These are phyloP conservation scores for Proales similis DNA, from an alignment of 1,140 invertebrate genomes.

Conservation along the genomic window DNA sequence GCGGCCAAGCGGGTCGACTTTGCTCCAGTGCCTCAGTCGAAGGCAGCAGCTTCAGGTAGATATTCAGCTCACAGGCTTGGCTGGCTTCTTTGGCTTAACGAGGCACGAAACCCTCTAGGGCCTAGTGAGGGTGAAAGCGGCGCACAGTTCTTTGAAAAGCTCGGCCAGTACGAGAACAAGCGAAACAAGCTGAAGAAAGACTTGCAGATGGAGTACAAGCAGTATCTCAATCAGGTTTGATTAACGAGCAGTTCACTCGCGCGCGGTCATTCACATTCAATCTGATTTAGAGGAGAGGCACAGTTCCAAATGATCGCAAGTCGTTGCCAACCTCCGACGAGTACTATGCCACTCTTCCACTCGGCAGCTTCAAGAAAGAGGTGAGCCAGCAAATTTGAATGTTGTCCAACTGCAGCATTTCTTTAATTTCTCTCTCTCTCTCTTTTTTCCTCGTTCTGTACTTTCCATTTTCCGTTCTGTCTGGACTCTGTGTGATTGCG, in stretches of 20 bases:
- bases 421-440: not conserved
- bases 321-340: conserved; percentile 19
- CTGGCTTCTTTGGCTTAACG: no score
- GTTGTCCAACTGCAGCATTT: no score
- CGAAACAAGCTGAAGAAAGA: conserved; percentile 22
- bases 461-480: not conserved
- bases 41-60: no score
- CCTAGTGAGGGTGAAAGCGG: no score
- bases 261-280: not conserved
- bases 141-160: conserved; percentile 35
- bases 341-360: conserved; percentile 23
- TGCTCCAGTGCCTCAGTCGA: no score
- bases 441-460: not conserved
- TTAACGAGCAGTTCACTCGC: not conserved
- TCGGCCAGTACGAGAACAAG: conserved; percentile 28
- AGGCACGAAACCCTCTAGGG: no score
- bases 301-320: conserved; percentile 36
- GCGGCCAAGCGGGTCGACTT: no score
- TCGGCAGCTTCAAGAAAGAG: conserved; percentile 4
- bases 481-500: no score
- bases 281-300: conserved; percentile 5
- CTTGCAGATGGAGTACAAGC: conserved; percentile 10
- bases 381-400: no score
- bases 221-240: conserved; percentile 25
- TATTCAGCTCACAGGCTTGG: no score